Conservation (phyloP, 1,140 invertebrate genomes). For the Teleopsis dalmanni region DNA sequence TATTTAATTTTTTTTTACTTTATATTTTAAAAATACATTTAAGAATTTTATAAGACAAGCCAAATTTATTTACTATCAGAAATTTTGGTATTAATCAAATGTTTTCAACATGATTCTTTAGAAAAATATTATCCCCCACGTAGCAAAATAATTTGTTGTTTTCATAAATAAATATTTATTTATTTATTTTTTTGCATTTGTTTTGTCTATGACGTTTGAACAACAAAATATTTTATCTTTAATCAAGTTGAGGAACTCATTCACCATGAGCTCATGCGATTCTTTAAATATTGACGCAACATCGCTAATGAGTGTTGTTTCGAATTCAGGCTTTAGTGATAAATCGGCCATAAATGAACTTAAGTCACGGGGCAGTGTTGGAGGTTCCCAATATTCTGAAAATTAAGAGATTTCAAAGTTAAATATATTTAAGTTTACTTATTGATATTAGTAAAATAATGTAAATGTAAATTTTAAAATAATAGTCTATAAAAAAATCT, state of each 20-base stretch:
- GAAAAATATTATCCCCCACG: no score
- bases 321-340: slow-evolving; percentile 39
- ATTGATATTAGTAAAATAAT: neutral
- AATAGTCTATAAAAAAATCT: neutral
- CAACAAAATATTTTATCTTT: slow-evolving; percentile 45
- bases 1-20: no score
- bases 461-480: neutral
- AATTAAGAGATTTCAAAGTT: neutral
- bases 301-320: slow-evolving; percentile 34
- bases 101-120: no score
- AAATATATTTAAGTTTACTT: neutral
- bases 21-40: no score
- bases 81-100: no score
- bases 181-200: no score
- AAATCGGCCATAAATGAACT: slow-evolving; percentile 41
- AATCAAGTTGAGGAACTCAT: slow-evolving; percentile 35
- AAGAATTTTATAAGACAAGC: no score
- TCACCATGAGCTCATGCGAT: slow-evolving; percentile 37
- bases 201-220: no score
- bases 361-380: slow-evolving; percentile 27
- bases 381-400: slow-evolving; percentile 33
- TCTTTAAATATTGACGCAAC: slow-evolving; percentile 39
- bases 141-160: no score
- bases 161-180: no score
- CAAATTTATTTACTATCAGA: no score